A percentile compares a stretch with the other conserved stretches of the same genome.
These are phyloP conservation scores for Cheilinus undulatus DNA, from an alignment of 2,113 vertebrate genomes.

Conservation along the genomic window DNA sequence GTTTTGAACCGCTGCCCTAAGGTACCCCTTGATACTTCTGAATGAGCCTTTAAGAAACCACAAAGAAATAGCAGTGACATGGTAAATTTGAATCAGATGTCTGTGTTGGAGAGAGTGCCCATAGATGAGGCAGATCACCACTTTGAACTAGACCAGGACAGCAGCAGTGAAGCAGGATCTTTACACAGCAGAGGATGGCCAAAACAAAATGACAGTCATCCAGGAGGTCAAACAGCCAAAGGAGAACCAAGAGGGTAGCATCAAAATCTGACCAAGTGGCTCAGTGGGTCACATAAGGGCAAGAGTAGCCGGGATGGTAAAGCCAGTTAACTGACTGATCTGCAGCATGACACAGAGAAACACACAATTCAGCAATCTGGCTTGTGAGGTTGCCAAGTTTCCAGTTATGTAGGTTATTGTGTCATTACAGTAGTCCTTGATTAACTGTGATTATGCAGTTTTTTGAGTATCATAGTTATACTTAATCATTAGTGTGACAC, in stretches of 20 bases:
- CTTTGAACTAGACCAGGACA: not conserved
- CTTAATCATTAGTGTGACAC: not conserved
- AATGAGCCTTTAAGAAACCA: not conserved
- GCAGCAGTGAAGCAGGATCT: not conserved
- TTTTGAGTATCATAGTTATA: not conserved
- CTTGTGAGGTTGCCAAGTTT: not conserved
- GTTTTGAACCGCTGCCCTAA: no score
- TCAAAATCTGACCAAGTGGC: not conserved
- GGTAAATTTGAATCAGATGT: not conserved
- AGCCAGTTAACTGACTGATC: conserved; percentile 2
- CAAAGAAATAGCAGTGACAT: not conserved
- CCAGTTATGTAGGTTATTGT: not conserved
- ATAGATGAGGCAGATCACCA: not conserved
- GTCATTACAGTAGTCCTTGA: not conserved
- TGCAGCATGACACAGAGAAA: not conserved
- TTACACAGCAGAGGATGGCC: not conserved
- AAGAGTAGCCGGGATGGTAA: not conserved
- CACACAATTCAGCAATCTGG: not conserved
- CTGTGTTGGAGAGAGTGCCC: not conserved
- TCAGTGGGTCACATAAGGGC: not conserved
- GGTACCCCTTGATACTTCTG: not conserved
- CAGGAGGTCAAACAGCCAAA: not conserved
- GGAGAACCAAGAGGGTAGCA: not conserved
- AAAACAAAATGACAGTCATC: not conserved
- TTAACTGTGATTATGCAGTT: not conserved